Base-by-base conservation (phyloP, 2,888 invertebrate species). In the Zele albiditarsus region DNA sequence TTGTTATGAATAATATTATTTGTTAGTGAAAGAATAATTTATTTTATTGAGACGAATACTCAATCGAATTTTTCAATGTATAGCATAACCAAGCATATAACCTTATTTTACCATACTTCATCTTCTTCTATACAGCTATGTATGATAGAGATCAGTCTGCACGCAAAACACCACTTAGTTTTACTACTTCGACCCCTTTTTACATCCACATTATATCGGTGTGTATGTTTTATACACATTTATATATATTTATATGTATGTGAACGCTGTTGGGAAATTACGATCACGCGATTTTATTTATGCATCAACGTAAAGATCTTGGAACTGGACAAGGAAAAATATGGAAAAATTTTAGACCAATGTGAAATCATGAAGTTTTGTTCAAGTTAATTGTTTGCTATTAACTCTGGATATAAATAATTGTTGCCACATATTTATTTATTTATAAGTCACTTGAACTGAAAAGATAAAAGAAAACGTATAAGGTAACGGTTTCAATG, bases 211-310 rank as follows among this genome's bases (percentile, higher is more conserved):
- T 20, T 20, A 38, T 38, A 38, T 23, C 20, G 2, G 20, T 20
- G 4, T 20, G 5, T 53, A 20, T 53, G 60, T 62, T 31, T 65
- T 20, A 69, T 42, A 33, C 69, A 16, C 33, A n/a, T n/a, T n/a
- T 31, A 72, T 77, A 72, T 49, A 69, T 71, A 49, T 38, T 8
- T 38, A 12, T 12, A 38, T 38, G 38, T 12, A 57, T 38, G 16
- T 68, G 33, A 25, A 60, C n/a, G 27, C 20, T 20, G 27, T 49
- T 65, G 16, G 28, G 62, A 33, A 73, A 75, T 75, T 74, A 73
- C 25, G 69, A 42, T 68, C 80, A 80, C 80, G 80, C 79, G 70
- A 80, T 77, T 74, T 80, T 76, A 77, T 73, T 79, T 78, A 79
- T 77, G 76, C 66, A 53, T 57, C 23, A 46, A 16, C 31, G 12